Evolutionary conservation across 2,113 vertebrate species (phyloP).

Genomic region (Cebus imitator): DNA sequence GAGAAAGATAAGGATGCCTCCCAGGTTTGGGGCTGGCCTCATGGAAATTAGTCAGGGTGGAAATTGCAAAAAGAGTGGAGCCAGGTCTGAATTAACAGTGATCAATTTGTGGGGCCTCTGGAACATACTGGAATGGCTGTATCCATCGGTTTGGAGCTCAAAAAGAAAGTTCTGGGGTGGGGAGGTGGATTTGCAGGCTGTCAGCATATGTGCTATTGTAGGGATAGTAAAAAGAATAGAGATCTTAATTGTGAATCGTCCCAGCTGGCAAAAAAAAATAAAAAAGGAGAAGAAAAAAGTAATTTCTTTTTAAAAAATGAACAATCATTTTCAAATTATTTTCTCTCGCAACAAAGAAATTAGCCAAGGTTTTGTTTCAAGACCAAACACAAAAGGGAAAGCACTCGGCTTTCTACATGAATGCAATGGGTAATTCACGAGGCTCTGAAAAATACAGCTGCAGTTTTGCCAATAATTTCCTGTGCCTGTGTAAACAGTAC

Average conservation of each 20-base stretch:
- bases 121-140: background rate
- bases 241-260: conserved; percentile 35
- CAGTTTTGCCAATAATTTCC: background rate
- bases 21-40: background rate
- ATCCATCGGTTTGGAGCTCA: background rate
- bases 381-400: conserved; percentile 43
- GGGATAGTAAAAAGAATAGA: conserved; percentile 50
- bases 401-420: background rate
- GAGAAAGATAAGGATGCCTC: background rate
- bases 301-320: conserved; percentile 43
- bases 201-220: conserved; percentile 1
- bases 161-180: background rate
- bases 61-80: background rate
- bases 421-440: conserved; percentile 20
- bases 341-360: conserved; percentile 53
- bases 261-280: conserved; percentile 8
- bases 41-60: background rate
- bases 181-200: background rate
- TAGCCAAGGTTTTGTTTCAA: conserved; percentile 63
- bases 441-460: conserved; percentile 59
- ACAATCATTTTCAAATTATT: conserved; percentile 56
- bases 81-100: background rate
- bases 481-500: background rate
- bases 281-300: background rate
- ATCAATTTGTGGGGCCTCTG: background rate